Conservation (phyloP, 2,888 invertebrate genomes). For the Cheilosia urbana region DNA sequence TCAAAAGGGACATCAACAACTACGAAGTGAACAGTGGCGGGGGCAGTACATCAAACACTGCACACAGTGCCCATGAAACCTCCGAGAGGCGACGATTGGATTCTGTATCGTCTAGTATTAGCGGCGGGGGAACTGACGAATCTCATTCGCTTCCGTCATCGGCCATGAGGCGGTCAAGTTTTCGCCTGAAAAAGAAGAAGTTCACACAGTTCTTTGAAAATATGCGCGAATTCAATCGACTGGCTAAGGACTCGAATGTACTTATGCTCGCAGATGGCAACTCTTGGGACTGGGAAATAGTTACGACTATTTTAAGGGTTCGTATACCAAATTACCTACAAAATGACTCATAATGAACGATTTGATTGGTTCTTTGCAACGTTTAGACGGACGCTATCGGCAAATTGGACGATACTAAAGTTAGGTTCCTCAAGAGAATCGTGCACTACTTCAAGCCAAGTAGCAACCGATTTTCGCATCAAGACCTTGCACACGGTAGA, state of each 20-base stretch:
- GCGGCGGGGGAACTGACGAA: constrained; percentile 79
- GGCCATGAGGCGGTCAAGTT: constrained; percentile 81
- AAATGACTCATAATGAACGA: background rate
- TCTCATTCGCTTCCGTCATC: constrained; percentile 80
- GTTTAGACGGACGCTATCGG: constrained; percentile 84
- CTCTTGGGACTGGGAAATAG: constrained; percentile 97
- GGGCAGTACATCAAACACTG: constrained; percentile 24
- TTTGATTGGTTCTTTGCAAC: constrained; percentile 11
- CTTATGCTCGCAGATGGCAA: constrained; percentile 91
- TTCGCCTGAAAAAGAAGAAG: constrained; percentile 82
- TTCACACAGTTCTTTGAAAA: constrained; percentile 86
- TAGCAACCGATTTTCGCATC: constrained; percentile 93
- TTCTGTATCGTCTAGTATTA: constrained; percentile 84
- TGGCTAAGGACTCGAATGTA: constrained; percentile 92
- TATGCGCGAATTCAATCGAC: constrained; percentile 86
- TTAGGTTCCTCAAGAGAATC: constrained; percentile 89
- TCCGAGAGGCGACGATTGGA: constrained; percentile 84
- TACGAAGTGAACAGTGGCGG: constrained; percentile 40
- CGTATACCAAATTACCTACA: constrained; percentile 35
- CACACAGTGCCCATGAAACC: constrained; percentile 38
- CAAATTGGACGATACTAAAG: constrained; percentile 88
- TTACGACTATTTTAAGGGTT: constrained; percentile 92
- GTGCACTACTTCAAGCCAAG: constrained; percentile 94
- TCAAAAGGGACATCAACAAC: constrained; percentile 82
- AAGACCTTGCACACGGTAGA: constrained; percentile 87